These are phyloP conservation scores for Pegea sp. DNA, from an alignment of 23 tunicate genomes.

Conservation along the genomic window DNA sequence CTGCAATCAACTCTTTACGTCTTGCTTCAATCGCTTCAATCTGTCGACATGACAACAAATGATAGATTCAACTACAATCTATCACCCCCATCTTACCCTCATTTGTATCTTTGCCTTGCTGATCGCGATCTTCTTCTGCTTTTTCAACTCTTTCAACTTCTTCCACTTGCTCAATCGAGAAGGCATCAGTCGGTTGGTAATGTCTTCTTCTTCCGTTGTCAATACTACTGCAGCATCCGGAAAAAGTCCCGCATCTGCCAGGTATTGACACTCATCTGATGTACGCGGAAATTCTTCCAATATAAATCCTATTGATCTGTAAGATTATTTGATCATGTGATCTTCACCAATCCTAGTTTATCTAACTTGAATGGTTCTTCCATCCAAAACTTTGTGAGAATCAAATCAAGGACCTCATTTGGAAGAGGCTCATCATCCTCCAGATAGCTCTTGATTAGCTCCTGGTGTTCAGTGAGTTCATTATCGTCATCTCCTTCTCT, in stretches of 20 bases:
- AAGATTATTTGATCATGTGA: neutral
- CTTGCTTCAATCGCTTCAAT: constrained; percentile 50
- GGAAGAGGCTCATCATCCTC: constrained; percentile 78
- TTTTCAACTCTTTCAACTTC: constrained; percentile 28
- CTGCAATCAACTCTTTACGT: constrained; percentile 29
- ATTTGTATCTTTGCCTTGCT: constrained; percentile 31
- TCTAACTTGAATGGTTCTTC: constrained; percentile 75
- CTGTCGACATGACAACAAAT: constrained; percentile 2
- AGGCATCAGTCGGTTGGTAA: constrained; percentile 50
- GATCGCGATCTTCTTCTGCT: constrained; percentile 31
- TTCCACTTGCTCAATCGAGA: constrained; percentile 54
- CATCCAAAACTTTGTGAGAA: constrained; percentile 58
- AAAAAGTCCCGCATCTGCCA: constrained; percentile 38
- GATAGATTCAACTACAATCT: neutral
- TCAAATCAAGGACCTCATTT: constrained; percentile 48
- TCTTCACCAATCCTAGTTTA: too few species aligned
- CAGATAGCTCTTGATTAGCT: constrained; percentile 51
- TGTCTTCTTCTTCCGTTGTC: constrained; percentile 73
- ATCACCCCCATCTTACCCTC: constrained; percentile 5
- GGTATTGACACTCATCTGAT: constrained; percentile 74
- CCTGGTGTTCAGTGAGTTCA: constrained; percentile 56
- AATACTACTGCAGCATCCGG: constrained; percentile 75
- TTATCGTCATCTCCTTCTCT: too few species aligned
- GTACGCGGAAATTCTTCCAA: constrained; percentile 95
- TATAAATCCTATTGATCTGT: constrained; percentile 71